Percentiles rank a stretch among this genome's conserved stretches.
These are phyloP conservation scores for Sisor rabdophorus DNA, from an alignment of 2,113 vertebrate species.

Conservation along the genomic window DNA sequence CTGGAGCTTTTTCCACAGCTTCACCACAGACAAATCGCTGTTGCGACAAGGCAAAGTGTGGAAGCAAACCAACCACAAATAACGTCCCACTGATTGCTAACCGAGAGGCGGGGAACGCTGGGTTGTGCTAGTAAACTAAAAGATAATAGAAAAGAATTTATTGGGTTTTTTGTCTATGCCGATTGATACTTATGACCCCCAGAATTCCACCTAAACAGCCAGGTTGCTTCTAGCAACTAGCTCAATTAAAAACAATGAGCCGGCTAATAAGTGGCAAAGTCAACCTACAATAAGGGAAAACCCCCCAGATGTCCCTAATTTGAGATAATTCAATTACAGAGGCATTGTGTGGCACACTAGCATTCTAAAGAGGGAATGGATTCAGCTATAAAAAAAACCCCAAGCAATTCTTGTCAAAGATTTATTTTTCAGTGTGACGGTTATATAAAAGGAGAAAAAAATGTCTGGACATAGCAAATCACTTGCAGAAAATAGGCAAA, in stretches of 20 bases:
- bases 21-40: background rate
- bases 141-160: conserved; percentile 51
- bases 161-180: conserved; percentile 56
- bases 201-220: conserved; percentile 52
- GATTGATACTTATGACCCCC: conserved; percentile 55
- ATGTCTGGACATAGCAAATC: background rate
- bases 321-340: conserved; percentile 64
- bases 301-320: conserved; percentile 63
- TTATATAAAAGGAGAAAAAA: background rate
- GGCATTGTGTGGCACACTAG: conserved; percentile 53
- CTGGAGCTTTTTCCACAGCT: background rate
- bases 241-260: conserved; percentile 58
- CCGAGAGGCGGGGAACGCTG: conserved; percentile 41
- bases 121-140: conserved; percentile 45
- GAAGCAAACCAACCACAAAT: conserved; percentile 20
- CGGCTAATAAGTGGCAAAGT: conserved; percentile 40
- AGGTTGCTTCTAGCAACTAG: conserved; percentile 50
- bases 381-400: no score
- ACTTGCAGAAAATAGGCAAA: background rate
- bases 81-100: conserved; percentile 32
- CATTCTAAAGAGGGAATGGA: background rate
- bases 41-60: background rate
- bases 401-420: background rate
- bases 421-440: background rate
- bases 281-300: conserved; percentile 55